A percentile compares a stretch with the other conserved stretches of the same genome.
Conservation (phyloP, 2,797 vertebrate genomes). For the Silurus lanzhouensis region DNA sequence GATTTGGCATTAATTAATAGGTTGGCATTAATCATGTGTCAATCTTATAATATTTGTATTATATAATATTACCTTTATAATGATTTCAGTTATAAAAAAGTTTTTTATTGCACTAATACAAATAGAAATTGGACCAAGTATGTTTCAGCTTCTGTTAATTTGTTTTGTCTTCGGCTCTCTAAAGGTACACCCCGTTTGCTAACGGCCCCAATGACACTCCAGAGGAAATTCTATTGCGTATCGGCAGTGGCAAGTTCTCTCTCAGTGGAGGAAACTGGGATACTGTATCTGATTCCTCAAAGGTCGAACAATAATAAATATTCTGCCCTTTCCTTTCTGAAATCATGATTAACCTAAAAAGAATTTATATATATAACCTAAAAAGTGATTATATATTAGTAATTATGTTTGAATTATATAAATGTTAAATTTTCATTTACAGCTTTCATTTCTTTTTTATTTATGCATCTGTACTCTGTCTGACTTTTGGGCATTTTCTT, state of each 20-base stretch:
- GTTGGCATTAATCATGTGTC: not conserved
- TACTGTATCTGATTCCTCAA: slow-evolving; percentile 93
- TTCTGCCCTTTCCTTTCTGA: not conserved
- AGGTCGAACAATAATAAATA: slow-evolving; percentile 73
- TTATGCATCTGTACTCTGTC: no score
- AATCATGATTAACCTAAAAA: not conserved
- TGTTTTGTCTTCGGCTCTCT: not conserved
- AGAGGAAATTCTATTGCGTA: slow-evolving; percentile 92
- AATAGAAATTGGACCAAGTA: not conserved
- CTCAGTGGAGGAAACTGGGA: slow-evolving; percentile 97
- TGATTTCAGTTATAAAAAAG: not conserved
- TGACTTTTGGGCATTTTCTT: no score
- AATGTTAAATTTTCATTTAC: not conserved
- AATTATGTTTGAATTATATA: not conserved
- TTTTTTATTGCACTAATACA: not conserved
- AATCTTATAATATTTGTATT: no score
- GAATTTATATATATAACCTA: no score
- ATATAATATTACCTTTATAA: not conserved
- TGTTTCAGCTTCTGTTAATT: not conserved
- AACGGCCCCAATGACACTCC: slow-evolving; percentile 97
- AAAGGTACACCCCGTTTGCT: slow-evolving; percentile 93
- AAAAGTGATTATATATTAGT: not conserved
- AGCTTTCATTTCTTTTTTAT: no score
- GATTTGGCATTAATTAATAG: no score
- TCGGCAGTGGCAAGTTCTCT: slow-evolving; percentile 95